phyloP scores from a whole-genome alignment of 53 echinoderm and acorn worm species.

The Holothuria leucospilota region DNA sequence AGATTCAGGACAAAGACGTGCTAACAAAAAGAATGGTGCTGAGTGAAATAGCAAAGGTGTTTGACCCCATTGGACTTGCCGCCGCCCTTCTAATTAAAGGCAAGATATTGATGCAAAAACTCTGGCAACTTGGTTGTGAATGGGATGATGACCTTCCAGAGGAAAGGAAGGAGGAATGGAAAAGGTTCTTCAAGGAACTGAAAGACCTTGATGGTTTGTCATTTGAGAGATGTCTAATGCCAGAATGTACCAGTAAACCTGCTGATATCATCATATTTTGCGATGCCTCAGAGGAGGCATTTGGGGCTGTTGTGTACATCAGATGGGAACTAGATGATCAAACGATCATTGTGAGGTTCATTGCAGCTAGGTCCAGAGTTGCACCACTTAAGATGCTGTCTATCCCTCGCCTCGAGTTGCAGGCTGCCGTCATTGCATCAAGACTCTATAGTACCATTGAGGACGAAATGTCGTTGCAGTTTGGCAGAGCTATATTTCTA shows the following conservation, averaged over 20 bases:
- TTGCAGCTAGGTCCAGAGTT: constrained; percentile 63
- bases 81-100: too few species aligned
- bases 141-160: constrained; percentile 43
- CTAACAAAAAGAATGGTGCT: too few species aligned
- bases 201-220: neutral
- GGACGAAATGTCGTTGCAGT: constrained; percentile 18
- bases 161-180: constrained; percentile 25
- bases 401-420: constrained; percentile 60
- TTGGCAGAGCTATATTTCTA: too few species aligned
- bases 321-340: constrained; percentile 47
- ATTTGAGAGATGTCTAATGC: constrained; percentile 9
- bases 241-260: too few species aligned
- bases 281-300: constrained; percentile 53
- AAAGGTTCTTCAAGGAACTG: constrained; percentile 19
- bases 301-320: constrained; percentile 40
- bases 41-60: too few species aligned
- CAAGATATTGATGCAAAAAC: too few species aligned
- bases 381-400: constrained; percentile 59
- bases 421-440: too few species aligned
- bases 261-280: neutral
- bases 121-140: neutral
- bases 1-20: too few species aligned
- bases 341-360: constrained; percentile 28
- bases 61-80: too few species aligned
- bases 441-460: constrained; percentile 59